phyloP scores from a whole-genome alignment of 2,113 vertebrate genomes.

The Scortum barcoo region DNA sequence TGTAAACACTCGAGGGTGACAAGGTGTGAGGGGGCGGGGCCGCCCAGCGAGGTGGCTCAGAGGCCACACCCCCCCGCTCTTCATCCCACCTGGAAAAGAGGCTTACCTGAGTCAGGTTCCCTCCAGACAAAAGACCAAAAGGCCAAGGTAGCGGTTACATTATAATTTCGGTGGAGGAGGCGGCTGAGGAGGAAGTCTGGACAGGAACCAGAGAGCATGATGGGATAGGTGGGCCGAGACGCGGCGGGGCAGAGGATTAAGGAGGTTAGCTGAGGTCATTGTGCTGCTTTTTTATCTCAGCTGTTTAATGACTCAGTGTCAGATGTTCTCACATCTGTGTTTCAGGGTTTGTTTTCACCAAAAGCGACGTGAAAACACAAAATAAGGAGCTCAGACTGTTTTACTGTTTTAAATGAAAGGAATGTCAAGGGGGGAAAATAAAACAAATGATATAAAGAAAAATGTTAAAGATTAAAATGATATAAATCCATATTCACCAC shows the following conservation, averaged over 20 bases:
- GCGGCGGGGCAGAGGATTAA: slow-evolving; percentile 56
- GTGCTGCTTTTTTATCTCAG: slow-evolving; percentile 32
- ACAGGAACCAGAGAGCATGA: slow-evolving; percentile 68
- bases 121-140: slow-evolving; percentile 81
- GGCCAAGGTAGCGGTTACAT: slow-evolving; percentile 80
- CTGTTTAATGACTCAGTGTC: slow-evolving; percentile 4
- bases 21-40: slow-evolving; percentile 61
- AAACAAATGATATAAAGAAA: too few relatives aligned
- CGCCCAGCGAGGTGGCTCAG: slow-evolving; percentile 12
- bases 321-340: slow-evolving; percentile 24
- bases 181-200: slow-evolving; percentile 65
- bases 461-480: too few relatives aligned
- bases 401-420: too few relatives aligned
- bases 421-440: too few relatives aligned
- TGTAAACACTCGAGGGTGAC: background rate
- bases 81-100: slow-evolving; percentile 71
- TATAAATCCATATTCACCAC: too few relatives aligned
- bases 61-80: slow-evolving; percentile 38
- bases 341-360: background rate
- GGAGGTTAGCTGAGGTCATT: slow-evolving; percentile 34
- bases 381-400: background rate
- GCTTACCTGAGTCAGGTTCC: slow-evolving; percentile 79
- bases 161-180: slow-evolving; percentile 75
- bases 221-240: slow-evolving; percentile 27
- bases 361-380: background rate